Evolutionary conservation across 1,140 invertebrate genomes (phyloP), one percentile per base, ranked within the genome.

Genomic region (Palaemon carinicauda): DNA sequence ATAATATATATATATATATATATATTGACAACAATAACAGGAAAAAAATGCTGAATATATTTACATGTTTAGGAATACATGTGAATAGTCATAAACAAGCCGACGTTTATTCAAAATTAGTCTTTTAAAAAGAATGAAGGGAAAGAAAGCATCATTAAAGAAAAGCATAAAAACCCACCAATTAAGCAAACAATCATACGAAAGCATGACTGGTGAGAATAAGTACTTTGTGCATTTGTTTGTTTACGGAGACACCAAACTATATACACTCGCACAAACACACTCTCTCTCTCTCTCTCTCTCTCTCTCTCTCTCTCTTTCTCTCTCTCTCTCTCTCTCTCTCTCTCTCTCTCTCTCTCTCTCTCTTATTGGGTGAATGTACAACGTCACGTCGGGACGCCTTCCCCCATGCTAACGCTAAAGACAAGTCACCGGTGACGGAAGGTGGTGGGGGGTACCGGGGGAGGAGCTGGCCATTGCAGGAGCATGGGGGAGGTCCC

Each of bases 291-390:
- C 69, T 31, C 69, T 71, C 69, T 71, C 24, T 27, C 69, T 71
- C 69, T 71, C 69, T 71, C 69, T 71, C 69, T 71, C 69, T 71
- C 69, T 73, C 27, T 73, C 69, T 73, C 69, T 73, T 27, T 73
- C 69, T 73, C n/a, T n/a, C n/a, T n/a, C 69, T n/a, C 9, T n/a
- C 69, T 31, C 69, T n/a, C 69, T 31, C 69, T 71, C 69, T 71
- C 24, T 27, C 69, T 71, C 69, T 71, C 69, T 71, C 69, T 71
- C 69, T 71, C 69, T 71, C 69, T 73, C 27, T 73, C 69, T 73
- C 69, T 73, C 69, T 73, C 69, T 73, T 41, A 33, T 41, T 73
- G 29, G 29, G 29, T 73, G 29, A 19, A 19, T 73, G 17, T 29
- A 29, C 21, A 41, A 5, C 41, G 41, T 41, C 41, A 41, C 41